These are phyloP conservation scores for Leucophenga montana DNA, from an alignment of 2,888 invertebrate genomes.

Conservation along the genomic window DNA sequence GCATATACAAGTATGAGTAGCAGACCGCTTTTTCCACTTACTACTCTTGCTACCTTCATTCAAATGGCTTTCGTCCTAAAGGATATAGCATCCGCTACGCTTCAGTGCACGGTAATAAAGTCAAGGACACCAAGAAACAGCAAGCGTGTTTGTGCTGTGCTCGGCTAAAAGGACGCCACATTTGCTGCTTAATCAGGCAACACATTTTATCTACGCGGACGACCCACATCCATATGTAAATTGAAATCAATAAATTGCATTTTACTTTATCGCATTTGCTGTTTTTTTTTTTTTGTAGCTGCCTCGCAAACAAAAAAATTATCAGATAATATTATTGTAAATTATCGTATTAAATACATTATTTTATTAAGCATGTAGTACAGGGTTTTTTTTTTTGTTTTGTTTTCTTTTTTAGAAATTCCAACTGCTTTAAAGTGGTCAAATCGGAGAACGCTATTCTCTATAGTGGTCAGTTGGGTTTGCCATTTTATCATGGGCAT, in stretches of 20 bases:
- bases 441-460: too few species aligned
- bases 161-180: constrained; percentile 27
- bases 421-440: too few species aligned
- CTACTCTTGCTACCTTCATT: neutral
- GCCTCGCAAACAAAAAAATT: constrained; percentile 5
- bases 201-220: constrained; percentile 5
- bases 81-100: neutral
- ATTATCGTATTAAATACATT: constrained; percentile 2
- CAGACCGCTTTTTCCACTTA: neutral
- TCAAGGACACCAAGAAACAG: constrained; percentile 21
- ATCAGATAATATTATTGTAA: neutral
- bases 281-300: neutral
- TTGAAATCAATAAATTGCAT: constrained; percentile 19
- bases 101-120: constrained; percentile 13
- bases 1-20: too few species aligned
- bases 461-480: too few species aligned
- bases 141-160: neutral
- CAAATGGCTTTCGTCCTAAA: too few species aligned
- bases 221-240: constrained; percentile 10
- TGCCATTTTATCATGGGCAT: too few species aligned
- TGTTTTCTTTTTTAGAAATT: too few species aligned
- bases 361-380: constrained; percentile 7
- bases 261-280: constrained; percentile 14
- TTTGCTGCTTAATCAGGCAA: constrained; percentile 53
- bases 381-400: too few species aligned